Evolutionary conservation across 92 coral and sea anemone species (phyloP), one percentile per base, ranked within the genome.

Genomic region (Actinernus sp.): DNA sequence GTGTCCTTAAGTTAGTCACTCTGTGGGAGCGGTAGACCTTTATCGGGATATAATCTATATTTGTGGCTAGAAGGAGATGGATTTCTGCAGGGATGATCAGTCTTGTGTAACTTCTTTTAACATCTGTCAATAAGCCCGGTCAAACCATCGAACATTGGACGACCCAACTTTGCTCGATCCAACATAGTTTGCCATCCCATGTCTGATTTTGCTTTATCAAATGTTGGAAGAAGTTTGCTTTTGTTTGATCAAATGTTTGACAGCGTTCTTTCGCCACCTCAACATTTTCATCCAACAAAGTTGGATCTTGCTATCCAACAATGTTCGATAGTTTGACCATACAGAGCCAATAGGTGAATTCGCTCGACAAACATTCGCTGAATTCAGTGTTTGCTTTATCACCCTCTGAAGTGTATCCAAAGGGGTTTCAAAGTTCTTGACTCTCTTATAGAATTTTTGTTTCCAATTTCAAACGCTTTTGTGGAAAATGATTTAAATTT

Each of bases 71-170:
- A 58, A 63, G 20, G 66, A 41, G 58, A 65, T 38, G 40, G 55
- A 38, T 68, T 44, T 71, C 22, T 26, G 33, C 26, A 53, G 60
- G 48, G 32, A 46, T 2, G 19, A 55, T 26, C 32, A 24, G 54
- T n/a, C 32, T 31, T 26, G 41, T 55, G 39, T 31, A 41, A 25
- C 14, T 30, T 56, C 52, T 45, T 18, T 45, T 45, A 61, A 61
- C 88, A 89, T 85, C 96, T 89, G 92, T 89, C 87, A 82, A 55
- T 70, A 52, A 36, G 21, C n/a, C n/a, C n/a, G n/a, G n/a, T n/a
- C n/a, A n/a, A n/a, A n/a, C n/a, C n/a, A n/a, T n/a, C n/a, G n/a
- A n/a, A n/a, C n/a, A n/a, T n/a, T n/a, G n/a, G n/a, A n/a, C n/a
- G n/a, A n/a, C n/a, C n/a, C n/a, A n/a, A n/a, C n/a, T n/a, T n/a